These are phyloP conservation scores for Rotaria sp. DNA, from an alignment of 2,888 invertebrate genomes.

Conservation along the genomic window DNA sequence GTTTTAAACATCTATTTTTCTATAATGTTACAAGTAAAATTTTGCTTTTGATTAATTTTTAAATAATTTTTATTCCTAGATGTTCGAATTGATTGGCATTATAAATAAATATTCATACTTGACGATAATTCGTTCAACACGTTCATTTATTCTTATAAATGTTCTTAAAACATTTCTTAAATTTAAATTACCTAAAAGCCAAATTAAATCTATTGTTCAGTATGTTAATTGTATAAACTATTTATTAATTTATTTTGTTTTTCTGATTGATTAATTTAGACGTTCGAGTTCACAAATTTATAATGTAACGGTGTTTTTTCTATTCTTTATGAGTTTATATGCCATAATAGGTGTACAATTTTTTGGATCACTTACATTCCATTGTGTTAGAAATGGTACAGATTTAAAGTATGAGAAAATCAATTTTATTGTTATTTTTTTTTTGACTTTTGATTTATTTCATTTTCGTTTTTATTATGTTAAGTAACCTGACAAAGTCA, in stretches of 20 bases:
- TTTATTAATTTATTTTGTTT: not conserved
- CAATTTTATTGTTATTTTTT: slow-evolving; percentile 27
- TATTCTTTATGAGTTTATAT: slow-evolving; percentile 98
- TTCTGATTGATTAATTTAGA: slow-evolving; percentile 63
- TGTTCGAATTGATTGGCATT: slow-evolving; percentile 70
- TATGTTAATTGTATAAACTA: slow-evolving; percentile 60
- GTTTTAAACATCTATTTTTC: slow-evolving; percentile 93
- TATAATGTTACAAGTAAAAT: slow-evolving; percentile 71
- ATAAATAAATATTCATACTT: slow-evolving; percentile 68
- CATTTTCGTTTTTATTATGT: too few species aligned
- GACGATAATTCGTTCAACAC: slow-evolving; percentile 82
- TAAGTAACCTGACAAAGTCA: slow-evolving; percentile 77
- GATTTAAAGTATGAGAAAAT: slow-evolving; percentile 58
- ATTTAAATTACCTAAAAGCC: slow-evolving; percentile 94
- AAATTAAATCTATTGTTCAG: slow-evolving; percentile 98
- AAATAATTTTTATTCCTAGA: slow-evolving; percentile 50
- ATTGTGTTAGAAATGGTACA: slow-evolving; percentile 85
- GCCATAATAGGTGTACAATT: slow-evolving; percentile 96
- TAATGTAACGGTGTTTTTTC: slow-evolving; percentile 96
- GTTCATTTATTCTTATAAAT: slow-evolving; percentile 92
- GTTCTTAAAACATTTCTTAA: slow-evolving; percentile 92
- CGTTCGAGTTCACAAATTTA: slow-evolving; percentile 99
- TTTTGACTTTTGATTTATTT: too few species aligned
- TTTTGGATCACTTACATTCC: slow-evolving; percentile 92
- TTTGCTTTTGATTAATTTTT: not conserved